Evolutionary conservation across 2,888 invertebrate genomes (phyloP), one percentile per base, ranked within the genome.

Genomic region (Pollenia angustigena): DNA sequence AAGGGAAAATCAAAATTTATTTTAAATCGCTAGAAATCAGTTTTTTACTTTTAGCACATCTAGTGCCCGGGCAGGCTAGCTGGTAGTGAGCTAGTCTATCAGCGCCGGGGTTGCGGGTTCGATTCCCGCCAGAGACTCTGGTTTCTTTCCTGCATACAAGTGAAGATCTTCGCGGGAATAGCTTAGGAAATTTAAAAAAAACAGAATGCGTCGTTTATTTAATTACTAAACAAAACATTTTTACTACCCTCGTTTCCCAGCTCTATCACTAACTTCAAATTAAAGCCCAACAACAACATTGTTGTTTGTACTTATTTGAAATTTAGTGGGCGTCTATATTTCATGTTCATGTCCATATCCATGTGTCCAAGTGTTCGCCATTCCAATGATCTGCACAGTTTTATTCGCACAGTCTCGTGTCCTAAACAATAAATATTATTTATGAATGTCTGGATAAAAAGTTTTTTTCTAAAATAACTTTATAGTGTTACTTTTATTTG

Each of bases 401-500:
- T 48, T 52, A 44, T 68, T 85, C 81, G 62, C 68, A 68, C 81
- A 62, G 87, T 81, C 56, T 84, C 84, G 84, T 87, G 78, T 81
- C 79, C 48, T 69, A 87, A 87, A 78, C 84, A 72, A 81, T 87
- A 84, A 87, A 81, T 74, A 60, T 87, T 86, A 84, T 87, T 84
- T 87, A 87, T 87, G 64, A 44, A 40, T 78, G 48, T 87, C 54
- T 84, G 76, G n/a, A 72, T 46, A 46, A 66, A 18, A 60, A 46
- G 52, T 18, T 12, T 58, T 66, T 69, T n/a, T 16, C 56, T 11
- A 81, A 76, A 14, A 32, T 32, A 32, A 32, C 32, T 32, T 32
- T 32, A 32, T 6, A 32, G 32, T 32, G 32, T 6, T 46, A 44
- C n/a, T 58, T 50, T 16, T 16, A 18, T 58, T 16, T 23, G n/a